Evolutionary conservation across 2,888 invertebrate species (phyloP), one percentile per base, ranked within the genome.

Genomic region (Lochmaea crataegi): DNA sequence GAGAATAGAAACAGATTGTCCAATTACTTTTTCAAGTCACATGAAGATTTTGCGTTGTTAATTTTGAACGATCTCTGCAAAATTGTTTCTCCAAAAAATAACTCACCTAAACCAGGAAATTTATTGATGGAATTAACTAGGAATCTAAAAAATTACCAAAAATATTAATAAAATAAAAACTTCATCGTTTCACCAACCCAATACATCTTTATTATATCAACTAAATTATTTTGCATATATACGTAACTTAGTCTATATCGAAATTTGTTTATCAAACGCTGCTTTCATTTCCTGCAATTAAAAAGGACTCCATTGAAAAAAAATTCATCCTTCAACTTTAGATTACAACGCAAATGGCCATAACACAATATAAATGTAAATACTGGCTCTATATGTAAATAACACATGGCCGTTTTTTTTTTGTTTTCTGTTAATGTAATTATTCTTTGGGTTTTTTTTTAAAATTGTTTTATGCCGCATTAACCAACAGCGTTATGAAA

Each of bases 301-400:
- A 70, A 70, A 56, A 53, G 45, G 63, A 18, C 69, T 63, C 41
- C 38, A 60, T 64, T 38, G 18, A 70, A 64, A 70, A 69, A 69
- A 57, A 70, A 57, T 64, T 41, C 63, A 69, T 64, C 70, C 70
- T 70, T 64, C 70, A 70, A 64, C 64, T 64, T 26, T 57, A 64
- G 64, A 70, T 70, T 65, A 70, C 60, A 70, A 70, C 64, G 70
- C 70, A 70, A 70, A 70, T 70, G 64, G 70, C 56, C 48, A 65
- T 70, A 70, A 70, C 70, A 70, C 70, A 70, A 70, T 70, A 70
- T 70, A 70, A 57, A 70, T 70, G 70, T 53, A 70, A 70, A 70
- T 70, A 61, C 64, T 57, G 42, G 70, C 64, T 70, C 70, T 65
- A 70, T 56, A 64, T 64, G 70, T 70, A 70, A 70, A 70, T 70